These are phyloP conservation scores for Typhlichthys eigenmanni DNA, from an alignment of 2,797 vertebrate genomes.

Conservation along the genomic window DNA sequence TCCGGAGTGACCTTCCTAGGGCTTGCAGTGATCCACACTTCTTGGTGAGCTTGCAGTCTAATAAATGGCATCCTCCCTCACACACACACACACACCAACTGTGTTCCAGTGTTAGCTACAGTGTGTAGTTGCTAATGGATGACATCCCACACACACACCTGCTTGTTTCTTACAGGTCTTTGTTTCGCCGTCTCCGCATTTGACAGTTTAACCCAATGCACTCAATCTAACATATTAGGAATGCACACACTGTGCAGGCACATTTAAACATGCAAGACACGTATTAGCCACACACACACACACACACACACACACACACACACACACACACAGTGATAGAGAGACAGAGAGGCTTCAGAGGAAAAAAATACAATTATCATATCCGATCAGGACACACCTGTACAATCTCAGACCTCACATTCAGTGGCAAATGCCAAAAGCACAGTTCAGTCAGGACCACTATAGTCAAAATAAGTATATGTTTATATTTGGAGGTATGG, in stretches of 20 bases:
- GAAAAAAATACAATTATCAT: background rate
- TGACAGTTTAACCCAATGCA: background rate
- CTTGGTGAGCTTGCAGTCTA: slow-evolving; percentile 29
- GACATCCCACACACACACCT: background rate
- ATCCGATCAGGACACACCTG: background rate
- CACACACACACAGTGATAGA: background rate
- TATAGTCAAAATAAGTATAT: too few species aligned
- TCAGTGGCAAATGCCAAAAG: too few species aligned
- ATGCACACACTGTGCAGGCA: background rate
- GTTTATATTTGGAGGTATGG: too few species aligned
- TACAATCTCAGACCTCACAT: too few species aligned
- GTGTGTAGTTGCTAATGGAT: slow-evolving; percentile 9
- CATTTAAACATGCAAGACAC: too few species aligned
- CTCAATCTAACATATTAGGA: too few species aligned
- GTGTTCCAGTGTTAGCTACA: too few species aligned
- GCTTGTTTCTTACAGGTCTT: background rate
- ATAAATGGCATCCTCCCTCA: slow-evolving; percentile 23
- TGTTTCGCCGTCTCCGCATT: too few species aligned
- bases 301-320: background rate
- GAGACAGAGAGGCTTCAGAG: background rate
- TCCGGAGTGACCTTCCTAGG: slow-evolving; percentile 35
- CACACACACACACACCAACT: background rate
- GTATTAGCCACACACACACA: background rate
- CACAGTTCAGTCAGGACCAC: too few species aligned
- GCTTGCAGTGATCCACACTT: slow-evolving; percentile 32